Evolutionary conservation across 2,888 invertebrate genomes (phyloP), one percentile per base, ranked within the genome.

Genomic region (Sphaerophoria rueppellii): DNA sequence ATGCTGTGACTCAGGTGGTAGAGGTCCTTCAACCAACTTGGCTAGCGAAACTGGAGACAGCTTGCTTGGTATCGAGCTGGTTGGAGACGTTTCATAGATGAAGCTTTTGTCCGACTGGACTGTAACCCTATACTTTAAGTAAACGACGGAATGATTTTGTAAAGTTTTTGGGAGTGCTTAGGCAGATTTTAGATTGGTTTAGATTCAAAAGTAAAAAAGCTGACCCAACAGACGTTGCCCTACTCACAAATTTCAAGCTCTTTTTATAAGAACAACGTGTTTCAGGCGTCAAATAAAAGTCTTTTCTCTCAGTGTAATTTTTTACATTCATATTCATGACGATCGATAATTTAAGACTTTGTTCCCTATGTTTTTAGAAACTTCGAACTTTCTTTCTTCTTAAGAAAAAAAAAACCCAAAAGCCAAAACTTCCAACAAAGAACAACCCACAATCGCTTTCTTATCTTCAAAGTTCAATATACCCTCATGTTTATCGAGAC

Each of bases 391-490:
- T 63, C 63, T 63, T 60, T 35, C 48, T 48, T 46, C 34, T 0
- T 0, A 7, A 48, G 9, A 63, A 6, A 46, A 48, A 46, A 48
- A n/a, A 40, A 5, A 0, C 37, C 12, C 14, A 52, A 35, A 9
- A 35, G 3, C 0, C 6, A 7, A 37, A 37, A 67, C 32, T 40
- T 65, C 34, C 7, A 35, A 52, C 67, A 67, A 67, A 54, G 54
- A 67, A 50, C 50, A 50, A 35, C 1, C 6, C 24, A 34, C 24
- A 24, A 24, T 1, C 24, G 24, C n/a, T n/a, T 60, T 0, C 7
- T 34, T 14, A 32, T 14, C 46, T 63, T 24, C 9, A 63, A 63
- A 67, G 67, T 67, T 67, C 67, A 67, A 40, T 67, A 67, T 67
- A 54, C 67, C 32, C 40, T n/a, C 11, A n/a, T 6, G 6, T n/a